Conservation (phyloP, 2,888 invertebrate genomes). For the Callinectes sapidus region DNA sequence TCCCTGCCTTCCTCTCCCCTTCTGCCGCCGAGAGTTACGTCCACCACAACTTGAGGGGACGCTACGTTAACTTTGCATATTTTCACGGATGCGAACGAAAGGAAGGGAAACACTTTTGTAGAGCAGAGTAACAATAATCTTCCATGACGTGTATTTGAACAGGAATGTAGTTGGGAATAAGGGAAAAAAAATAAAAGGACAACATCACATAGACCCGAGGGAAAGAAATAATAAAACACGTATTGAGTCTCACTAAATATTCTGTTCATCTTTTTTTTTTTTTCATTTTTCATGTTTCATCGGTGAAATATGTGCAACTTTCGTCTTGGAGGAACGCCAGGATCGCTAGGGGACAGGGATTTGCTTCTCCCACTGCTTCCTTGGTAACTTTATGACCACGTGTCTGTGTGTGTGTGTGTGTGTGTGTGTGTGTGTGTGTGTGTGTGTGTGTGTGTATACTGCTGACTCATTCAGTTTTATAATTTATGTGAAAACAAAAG, state of each 20-base stretch:
- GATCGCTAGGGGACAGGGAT: conserved; percentile 16
- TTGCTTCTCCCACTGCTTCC: background rate
- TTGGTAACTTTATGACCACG: conserved; percentile 30
- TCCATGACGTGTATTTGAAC: background rate
- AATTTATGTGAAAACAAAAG: background rate
- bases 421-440: conserved; percentile 50
- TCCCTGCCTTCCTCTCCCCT: background rate
- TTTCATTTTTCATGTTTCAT: background rate
- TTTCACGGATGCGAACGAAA: conserved; percentile 27
- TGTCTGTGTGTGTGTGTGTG: conserved; percentile 49
- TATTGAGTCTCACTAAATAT: background rate
- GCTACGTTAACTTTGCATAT: conserved; percentile 34
- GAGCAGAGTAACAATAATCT: background rate
- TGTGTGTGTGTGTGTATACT: conserved; percentile 43
- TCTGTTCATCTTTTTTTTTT: background rate
- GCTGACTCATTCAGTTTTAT: background rate
- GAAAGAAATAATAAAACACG: background rate
- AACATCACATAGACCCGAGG: background rate
- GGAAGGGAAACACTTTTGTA: background rate
- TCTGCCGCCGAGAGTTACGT: background rate
- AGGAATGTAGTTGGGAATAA: background rate
- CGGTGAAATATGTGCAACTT: conserved; percentile 36
- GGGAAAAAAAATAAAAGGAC: background rate
- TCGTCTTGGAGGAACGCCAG: conserved; percentile 30
- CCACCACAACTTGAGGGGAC: conserved; percentile 9